These are phyloP conservation scores for Apotomis capreana DNA, from an alignment of 2,888 invertebrate species.

Conservation along the genomic window DNA sequence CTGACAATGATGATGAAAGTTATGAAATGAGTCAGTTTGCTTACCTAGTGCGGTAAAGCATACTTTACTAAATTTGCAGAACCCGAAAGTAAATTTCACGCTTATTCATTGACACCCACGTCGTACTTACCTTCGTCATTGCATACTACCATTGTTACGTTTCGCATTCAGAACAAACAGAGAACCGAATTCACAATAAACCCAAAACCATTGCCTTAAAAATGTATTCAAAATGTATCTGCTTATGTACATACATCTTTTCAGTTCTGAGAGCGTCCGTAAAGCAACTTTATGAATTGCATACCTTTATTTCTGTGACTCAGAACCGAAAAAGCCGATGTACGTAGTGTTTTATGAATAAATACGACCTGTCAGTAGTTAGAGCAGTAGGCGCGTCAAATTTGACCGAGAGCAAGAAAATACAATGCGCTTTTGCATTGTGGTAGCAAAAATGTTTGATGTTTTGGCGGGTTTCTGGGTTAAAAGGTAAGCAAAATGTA, in stretches of 20 bases:
- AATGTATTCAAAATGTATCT: not conserved
- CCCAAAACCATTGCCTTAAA: not conserved
- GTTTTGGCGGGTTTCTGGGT: slow-evolving; percentile 11
- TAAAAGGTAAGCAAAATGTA: not conserved
- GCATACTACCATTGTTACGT: slow-evolving; percentile 14
- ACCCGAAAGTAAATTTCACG: not conserved
- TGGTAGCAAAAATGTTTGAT: slow-evolving; percentile 22
- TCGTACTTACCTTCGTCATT: not conserved
- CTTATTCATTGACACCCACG: slow-evolving; percentile 21
- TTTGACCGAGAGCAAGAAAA: slow-evolving; percentile 22
- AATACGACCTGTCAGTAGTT: not conserved
- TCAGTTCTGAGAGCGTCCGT: not conserved
- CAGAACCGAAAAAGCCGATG: not conserved
- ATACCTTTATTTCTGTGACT: slow-evolving; percentile 4
- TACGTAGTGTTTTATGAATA: not conserved
- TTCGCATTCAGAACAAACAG: slow-evolving; percentile 4
- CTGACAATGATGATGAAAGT: too few relatives aligned
- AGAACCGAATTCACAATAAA: not conserved
- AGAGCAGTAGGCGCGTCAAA: slow-evolving; percentile 8
- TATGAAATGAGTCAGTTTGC: not conserved
- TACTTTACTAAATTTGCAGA: not conserved
- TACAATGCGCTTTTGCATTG: slow-evolving; percentile 5
- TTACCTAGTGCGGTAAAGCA: not conserved
- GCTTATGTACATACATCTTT: not conserved
- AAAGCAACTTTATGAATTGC: slow-evolving; percentile 20